These are phyloP conservation scores for Sabellastarte sp. DNA, from an alignment of 2,888 invertebrate genomes.

Conservation along the genomic window DNA sequence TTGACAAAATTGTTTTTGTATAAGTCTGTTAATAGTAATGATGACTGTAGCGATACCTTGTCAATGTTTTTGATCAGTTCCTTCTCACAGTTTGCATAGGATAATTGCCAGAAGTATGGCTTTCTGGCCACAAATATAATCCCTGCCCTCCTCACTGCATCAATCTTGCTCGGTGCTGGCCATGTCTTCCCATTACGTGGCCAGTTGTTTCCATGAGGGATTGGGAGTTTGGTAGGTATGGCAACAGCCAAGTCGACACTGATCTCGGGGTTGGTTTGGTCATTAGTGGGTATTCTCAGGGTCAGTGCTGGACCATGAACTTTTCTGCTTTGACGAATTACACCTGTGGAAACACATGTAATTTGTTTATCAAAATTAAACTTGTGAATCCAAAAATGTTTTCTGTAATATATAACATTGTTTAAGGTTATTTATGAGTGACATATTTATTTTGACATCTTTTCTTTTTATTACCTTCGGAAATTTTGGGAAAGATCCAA, in stretches of 20 bases:
- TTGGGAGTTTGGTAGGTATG: neutral
- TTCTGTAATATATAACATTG: no score
- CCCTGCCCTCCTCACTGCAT: slow-evolving; percentile 5
- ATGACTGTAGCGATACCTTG: no score
- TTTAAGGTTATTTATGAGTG: no score
- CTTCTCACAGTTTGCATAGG: slow-evolving; percentile 13
- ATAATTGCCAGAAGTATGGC: slow-evolving; percentile 15
- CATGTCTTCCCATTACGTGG: slow-evolving; percentile 1
- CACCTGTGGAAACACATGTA: no score
- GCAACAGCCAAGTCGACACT: neutral
- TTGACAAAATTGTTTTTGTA: no score
- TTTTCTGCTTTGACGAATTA: no score
- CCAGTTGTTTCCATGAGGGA: neutral
- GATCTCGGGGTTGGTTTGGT: neutral
- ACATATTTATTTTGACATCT: no score
- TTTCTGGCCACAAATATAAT: slow-evolving; percentile 17
- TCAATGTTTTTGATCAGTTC: slow-evolving; percentile 15
- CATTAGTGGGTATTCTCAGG: neutral
- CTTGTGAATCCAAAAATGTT: no score
- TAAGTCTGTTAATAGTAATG: no score
- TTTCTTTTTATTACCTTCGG: no score
- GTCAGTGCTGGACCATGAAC: neutral
- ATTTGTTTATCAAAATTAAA: no score
- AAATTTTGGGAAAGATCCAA: no score
- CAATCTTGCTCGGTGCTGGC: slow-evolving; percentile 15